phyloP scores from a whole-genome alignment of 2,888 invertebrate genomes.

The Drosophila fulvimacula region DNA sequence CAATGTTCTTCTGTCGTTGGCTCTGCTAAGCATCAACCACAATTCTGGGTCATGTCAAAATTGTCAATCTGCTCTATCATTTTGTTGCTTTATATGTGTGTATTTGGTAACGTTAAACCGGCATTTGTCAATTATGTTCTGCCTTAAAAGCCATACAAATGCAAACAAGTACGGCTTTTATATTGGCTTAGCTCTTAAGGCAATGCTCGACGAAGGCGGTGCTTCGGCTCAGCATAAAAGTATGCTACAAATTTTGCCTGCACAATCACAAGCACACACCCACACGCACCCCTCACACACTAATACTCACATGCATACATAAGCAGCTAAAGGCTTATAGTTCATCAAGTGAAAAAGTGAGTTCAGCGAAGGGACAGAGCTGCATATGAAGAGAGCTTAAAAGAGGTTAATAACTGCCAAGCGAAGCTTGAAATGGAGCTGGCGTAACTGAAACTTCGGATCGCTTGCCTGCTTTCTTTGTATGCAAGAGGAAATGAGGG shows the following conservation, averaged over 20 bases:
- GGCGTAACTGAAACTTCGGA: conserved; percentile 26
- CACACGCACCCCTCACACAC: conserved; percentile 16
- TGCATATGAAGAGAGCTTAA: conserved; percentile 17
- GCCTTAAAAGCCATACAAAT: conserved; percentile 53
- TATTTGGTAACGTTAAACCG: conserved; percentile 55
- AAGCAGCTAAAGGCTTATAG: conserved; percentile 49
- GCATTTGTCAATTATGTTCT: conserved; percentile 53
- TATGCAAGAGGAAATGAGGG: conserved; percentile 10
- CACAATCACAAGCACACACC: conserved; percentile 15
- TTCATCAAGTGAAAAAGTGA: conserved; percentile 39
- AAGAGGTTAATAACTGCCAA: conserved; percentile 63
- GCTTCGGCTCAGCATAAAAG: conserved; percentile 19
- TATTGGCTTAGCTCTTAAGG: conserved; percentile 48
- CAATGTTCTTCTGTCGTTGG: conserved; percentile 42
- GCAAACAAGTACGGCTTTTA: conserved; percentile 51
- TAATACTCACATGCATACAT: conserved; percentile 17
- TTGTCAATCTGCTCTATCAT: conserved; percentile 51
- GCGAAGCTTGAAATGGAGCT: conserved; percentile 30
- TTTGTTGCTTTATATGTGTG: conserved; percentile 11
- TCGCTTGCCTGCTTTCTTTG: conserved; percentile 20
- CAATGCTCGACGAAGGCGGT: conserved; percentile 18
- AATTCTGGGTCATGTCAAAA: conserved; percentile 48
- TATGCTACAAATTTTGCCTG: conserved; percentile 41
- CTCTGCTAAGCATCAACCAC: conserved; percentile 32
- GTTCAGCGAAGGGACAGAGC: not conserved